Base-by-base conservation (phyloP, 2,888 invertebrate genomes). In the Boloria selene region DNA sequence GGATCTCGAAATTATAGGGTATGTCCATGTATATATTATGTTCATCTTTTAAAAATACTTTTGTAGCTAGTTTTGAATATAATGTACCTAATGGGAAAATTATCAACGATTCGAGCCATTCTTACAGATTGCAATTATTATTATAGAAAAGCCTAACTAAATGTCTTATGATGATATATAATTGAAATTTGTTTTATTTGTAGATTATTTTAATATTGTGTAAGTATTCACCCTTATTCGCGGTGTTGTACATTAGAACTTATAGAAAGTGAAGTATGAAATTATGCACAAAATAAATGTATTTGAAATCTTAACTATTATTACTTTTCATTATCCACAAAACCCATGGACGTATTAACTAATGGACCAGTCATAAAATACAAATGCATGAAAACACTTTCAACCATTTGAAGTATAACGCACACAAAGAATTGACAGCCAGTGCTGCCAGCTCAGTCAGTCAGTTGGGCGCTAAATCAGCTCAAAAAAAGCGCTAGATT, bases 211-310 rank as follows among this genome's bases (percentile, higher is more conserved):
- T 77, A 76, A 69, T 76, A 74, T 73, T 73, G 65, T 77, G 65
- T 78, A 68, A 67, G 74, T 79, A 79, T 81, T 82, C 86, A 86
- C 85, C 83, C 81, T 72, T 80, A 78, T 81, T 85, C 77, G 84
- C 71, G 78, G 85, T 86, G 87, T 87, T 86, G 83, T 88, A 85
- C 75, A 83, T 82, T 88, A 88, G 87, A 82, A 75, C 69, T 77
- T 88, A 88, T 85, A 79, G 77, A 82, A 84, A 82, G 87, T 86
- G 78, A 73, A 80, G 78, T 83, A 84, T 85, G 83, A 85, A 86
- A 81, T 86, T 84, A 88, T 89, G 90, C 90, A 91, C 90, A 88
- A 85, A 86, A 88, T 90, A 90, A 87, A 91, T 89, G 88, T 90
- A 88, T 87, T 87, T 85, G 79, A 86, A 85, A 82, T 81, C 78